phyloP scores from a whole-genome alignment of 2,797 vertebrate genomes.

The Botia kubotai region DNA sequence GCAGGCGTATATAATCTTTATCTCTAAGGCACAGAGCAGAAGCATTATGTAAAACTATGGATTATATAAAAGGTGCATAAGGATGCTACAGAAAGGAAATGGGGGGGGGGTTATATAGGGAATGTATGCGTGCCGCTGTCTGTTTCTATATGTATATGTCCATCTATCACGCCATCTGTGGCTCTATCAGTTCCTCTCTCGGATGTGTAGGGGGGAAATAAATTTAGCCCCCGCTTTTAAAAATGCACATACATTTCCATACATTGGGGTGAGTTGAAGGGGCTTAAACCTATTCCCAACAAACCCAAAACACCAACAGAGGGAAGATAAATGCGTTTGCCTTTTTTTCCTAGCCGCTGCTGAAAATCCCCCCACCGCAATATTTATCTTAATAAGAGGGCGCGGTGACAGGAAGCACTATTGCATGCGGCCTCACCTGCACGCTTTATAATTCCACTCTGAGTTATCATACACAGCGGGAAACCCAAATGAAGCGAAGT shows the following conservation, averaged over 20 bases:
- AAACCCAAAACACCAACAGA: conserved; percentile 75
- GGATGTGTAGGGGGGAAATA: conserved; percentile 87
- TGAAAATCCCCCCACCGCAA: conserved; percentile 82
- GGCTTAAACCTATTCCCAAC: conserved; percentile 80
- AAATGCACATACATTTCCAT: conserved; percentile 99
- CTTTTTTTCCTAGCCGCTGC: conserved; percentile 76
- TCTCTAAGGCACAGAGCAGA: conserved; percentile 73
- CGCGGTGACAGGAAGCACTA: conserved; percentile 65
- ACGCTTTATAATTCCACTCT: conserved; percentile 63
- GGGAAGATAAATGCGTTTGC: conserved; percentile 84
- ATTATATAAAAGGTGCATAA: conserved; percentile 78
- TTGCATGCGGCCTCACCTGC: conserved; percentile 65
- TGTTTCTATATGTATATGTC: conserved; percentile 64
- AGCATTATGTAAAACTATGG: conserved; percentile 82
- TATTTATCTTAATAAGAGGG: conserved; percentile 87
- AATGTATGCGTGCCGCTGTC: conserved; percentile 50
- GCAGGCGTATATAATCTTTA: conserved; percentile 78
- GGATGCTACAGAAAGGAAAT: conserved; percentile 71
- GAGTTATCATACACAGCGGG: conserved; percentile 59
- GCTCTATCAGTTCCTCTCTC: conserved; percentile 88
- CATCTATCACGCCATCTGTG: conserved; percentile 81
- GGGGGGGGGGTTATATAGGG: conserved; percentile 54
- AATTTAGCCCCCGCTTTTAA: conserved; percentile 89
- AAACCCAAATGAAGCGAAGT: conserved; percentile 50
- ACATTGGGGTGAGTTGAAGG: conserved; percentile 94